Conservation (phyloP, 2,888 invertebrate genomes). For the Ypsolopha sequella region DNA sequence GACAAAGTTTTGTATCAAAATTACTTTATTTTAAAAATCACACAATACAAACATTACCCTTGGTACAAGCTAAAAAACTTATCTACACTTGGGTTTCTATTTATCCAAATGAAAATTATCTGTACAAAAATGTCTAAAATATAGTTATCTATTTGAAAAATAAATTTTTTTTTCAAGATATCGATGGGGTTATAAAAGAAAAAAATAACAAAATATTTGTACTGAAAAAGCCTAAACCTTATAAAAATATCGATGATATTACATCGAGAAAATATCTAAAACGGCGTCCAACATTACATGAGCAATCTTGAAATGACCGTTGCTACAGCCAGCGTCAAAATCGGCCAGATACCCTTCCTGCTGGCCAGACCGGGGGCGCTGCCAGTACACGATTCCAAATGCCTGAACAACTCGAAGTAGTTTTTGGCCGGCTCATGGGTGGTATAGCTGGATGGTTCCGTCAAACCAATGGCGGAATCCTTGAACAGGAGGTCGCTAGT, state of each 20-base stretch:
- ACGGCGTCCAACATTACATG: neutral
- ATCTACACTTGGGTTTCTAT: too few species aligned
- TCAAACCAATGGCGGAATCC: constrained; percentile 70
- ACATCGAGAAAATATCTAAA: neutral
- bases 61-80: too few species aligned
- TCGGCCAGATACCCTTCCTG: constrained; percentile 22
- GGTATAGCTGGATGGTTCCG: constrained; percentile 40
- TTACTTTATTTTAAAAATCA: too few species aligned
- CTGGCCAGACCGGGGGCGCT: constrained; percentile 24
- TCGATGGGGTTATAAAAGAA: too few species aligned
- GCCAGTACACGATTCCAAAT: constrained; percentile 43
- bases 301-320: neutral
- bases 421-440: constrained; percentile 54
- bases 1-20: too few species aligned
- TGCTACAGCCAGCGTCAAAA: constrained; percentile 23
- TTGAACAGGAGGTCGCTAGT: constrained; percentile 71
- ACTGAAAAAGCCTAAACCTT: neutral
- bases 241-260: neutral
- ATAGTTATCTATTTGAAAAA: too few species aligned
- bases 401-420: constrained; percentile 68
- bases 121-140: too few species aligned
- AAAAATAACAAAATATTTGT: neutral
- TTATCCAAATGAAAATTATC: too few species aligned
- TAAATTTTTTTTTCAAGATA: too few species aligned
- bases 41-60: too few species aligned